phyloP scores from a whole-genome alignment of 1,140 invertebrate species.

The Lordiphosa clarofinis region DNA sequence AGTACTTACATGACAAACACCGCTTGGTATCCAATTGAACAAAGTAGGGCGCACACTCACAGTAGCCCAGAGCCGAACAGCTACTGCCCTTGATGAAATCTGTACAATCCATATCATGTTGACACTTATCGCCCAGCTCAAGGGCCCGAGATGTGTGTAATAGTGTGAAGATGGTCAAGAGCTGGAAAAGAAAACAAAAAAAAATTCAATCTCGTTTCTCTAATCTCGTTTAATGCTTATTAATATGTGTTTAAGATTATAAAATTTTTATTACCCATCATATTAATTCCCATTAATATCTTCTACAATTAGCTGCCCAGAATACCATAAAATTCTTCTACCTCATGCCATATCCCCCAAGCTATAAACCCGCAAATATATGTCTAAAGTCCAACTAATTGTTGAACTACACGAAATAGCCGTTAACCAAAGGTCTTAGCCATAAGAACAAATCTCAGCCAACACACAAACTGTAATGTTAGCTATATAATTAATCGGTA shows the following conservation, averaged over 20 bases:
- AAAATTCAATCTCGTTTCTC: no score
- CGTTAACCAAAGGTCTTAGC: slow-evolving; percentile 38
- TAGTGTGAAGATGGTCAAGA: slow-evolving; percentile 49
- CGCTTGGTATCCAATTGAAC: slow-evolving; percentile 83
- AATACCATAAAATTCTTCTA: slow-evolving; percentile 49
- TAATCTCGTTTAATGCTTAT: no score
- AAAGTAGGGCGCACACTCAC: slow-evolving; percentile 85
- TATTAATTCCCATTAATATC: no score
- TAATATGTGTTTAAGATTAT: no score
- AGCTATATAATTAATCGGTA: slow-evolving; percentile 45
- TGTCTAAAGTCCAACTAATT: slow-evolving; percentile 42
- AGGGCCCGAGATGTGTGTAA: slow-evolving; percentile 27
- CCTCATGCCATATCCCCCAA: slow-evolving; percentile 18
- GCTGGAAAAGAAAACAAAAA: slow-evolving; percentile 30
- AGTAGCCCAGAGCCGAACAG: slow-evolving; percentile 81
- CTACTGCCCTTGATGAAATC: slow-evolving; percentile 79
- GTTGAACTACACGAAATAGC: slow-evolving; percentile 41
- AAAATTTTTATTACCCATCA: no score
- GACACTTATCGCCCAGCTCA: slow-evolving; percentile 73
- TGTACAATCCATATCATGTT: slow-evolving; percentile 79
- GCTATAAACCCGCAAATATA: slow-evolving; percentile 2
- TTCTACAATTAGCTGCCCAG: slow-evolving; percentile 33
- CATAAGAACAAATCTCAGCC: slow-evolving; percentile 25
- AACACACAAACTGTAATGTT: slow-evolving; percentile 14
- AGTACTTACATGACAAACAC: slow-evolving; percentile 85